Base-by-base conservation (phyloP, 2,888 invertebrate genomes). In the Noctua pronuba region DNA sequence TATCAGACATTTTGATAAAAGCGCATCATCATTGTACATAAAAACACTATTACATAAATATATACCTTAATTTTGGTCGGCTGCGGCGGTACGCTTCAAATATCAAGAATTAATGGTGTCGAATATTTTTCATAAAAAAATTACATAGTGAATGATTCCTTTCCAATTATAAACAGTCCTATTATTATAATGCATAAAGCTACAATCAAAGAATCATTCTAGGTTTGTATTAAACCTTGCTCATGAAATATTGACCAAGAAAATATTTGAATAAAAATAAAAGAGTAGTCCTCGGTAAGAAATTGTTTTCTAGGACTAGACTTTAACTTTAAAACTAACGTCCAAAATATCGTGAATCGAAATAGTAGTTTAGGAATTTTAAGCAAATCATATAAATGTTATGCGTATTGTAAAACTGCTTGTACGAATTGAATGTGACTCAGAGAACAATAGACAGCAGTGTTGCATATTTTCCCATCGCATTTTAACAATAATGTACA, bases 1-100 rank as follows among this genome's bases (percentile, higher is more conserved):
- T 89, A 92, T 92, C 90, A 94, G 90, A 93, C 84, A 88, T 86
- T 86, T 88, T 85, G 84, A 73, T 75, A 77, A 77, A 84, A 85
- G 76, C 75, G 79, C 62, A 85, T 83, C 55, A 79, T 82, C 73
- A 85, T 73, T 75, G 73, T 79, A 84, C 65, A 79, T 73, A 73
- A n/a, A 84, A 80, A 75, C 60, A 77, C 64, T 78, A 58, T 62
- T 68, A 85, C 72, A 76, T 79, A 65, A 65, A 80, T 80, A 80
- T 78, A 78, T 90, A 90, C 89, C 89, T 88, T 84, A 68, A 70
- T 73, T 83, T 74, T 75, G 83, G 80, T 81, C 87, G 72, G 78
- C 80, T 84, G 78, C 79, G 78, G 82, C 73, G 65, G 84, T 80
- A 87, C 87, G 86, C 85, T 88, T 88, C 78, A 85, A 88, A 85